Evolutionary conservation across 2,888 invertebrate genomes (phyloP), one percentile per base, ranked within the genome.

Genomic region (Hirtodrosophila confusa): DNA sequence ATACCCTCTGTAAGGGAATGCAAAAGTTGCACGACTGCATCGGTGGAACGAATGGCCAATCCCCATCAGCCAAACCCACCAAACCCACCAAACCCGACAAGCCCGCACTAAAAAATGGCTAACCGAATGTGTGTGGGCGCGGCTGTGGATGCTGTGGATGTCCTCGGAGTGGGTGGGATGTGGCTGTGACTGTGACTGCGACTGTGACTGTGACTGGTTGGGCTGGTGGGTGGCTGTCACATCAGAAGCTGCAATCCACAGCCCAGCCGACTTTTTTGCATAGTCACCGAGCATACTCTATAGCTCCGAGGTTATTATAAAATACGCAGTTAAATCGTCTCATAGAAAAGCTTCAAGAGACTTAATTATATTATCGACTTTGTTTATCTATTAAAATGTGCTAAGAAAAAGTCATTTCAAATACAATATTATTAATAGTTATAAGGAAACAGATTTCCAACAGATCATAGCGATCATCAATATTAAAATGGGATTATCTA

Each of bases 91-190:
- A 40, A 27, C 27, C 5, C 5, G 27, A 27, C 4, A 4, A 57
- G 54, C 61, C 69, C 66, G 69, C 80, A 79, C 79, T 84, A 85
- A 85, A 83, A 83, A 83, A 85, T 83, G 82, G 82, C 85, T 83
- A 83, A 83, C 83, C 83, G 73, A 83, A 83, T 83, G 80, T 80
- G 84, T 86, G 84, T 80, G 80, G 78, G 86, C 86, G 80, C 83
- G 80, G 72, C 68, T 78, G 79, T 76, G 82, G 79, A 78, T 78
- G 73, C 45, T 63, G 39, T 44, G 27, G 35, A 31, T 29, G 35
- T 35, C 17, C 17, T 17, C 33, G 23, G 23, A 36, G 37, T 39
- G 44, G 7, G 27, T 17, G 11, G 29, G 35, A 31, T 36, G 43
- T 44, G 23, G 5, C 7, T 11, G 8, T 51, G 35, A n/a, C 7